Evolutionary conservation across 2,113 vertebrate species (phyloP).

Genomic region (Cyprinodon tularosa): DNA sequence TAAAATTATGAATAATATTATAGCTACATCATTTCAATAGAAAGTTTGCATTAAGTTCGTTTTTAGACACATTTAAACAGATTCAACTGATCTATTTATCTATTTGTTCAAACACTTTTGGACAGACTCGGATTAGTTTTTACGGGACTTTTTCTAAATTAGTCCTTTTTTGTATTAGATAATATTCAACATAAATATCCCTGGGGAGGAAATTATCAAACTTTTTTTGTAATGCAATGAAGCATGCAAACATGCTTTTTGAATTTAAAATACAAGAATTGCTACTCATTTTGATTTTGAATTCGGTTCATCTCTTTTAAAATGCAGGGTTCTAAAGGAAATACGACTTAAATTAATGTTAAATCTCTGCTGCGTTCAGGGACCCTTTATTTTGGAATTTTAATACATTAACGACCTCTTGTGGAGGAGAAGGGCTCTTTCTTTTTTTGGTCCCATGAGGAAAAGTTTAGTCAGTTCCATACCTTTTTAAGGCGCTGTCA

Average conservation of each 20-base stretch:
- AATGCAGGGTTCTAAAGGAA: background rate
- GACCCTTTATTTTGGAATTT: constrained; percentile 35
- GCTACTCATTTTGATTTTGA: background rate
- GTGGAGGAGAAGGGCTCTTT: constrained; percentile 66
- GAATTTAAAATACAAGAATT: background rate
- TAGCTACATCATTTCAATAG: too few species aligned
- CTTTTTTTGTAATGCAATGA: background rate
- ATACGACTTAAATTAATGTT: background rate
- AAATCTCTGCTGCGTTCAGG: background rate
- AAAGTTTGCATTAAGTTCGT: too few species aligned
- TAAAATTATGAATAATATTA: too few species aligned
- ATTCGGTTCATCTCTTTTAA: background rate
- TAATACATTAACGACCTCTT: constrained; percentile 82
- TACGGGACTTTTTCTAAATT: background rate
- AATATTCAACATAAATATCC: background rate
- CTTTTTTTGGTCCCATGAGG: constrained; percentile 10
- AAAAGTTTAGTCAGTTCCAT: constrained; percentile 8
- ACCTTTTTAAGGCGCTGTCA: background rate
- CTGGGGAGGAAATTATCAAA: background rate
- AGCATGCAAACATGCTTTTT: background rate
- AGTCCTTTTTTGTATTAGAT: background rate
- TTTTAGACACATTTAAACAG: too few species aligned
- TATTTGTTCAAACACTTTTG: too few species aligned
- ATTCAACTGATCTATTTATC: too few species aligned
- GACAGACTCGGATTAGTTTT: too few species aligned